phyloP scores from a whole-genome alignment of 1,140 invertebrate species.

The Papilio glaucus region DNA sequence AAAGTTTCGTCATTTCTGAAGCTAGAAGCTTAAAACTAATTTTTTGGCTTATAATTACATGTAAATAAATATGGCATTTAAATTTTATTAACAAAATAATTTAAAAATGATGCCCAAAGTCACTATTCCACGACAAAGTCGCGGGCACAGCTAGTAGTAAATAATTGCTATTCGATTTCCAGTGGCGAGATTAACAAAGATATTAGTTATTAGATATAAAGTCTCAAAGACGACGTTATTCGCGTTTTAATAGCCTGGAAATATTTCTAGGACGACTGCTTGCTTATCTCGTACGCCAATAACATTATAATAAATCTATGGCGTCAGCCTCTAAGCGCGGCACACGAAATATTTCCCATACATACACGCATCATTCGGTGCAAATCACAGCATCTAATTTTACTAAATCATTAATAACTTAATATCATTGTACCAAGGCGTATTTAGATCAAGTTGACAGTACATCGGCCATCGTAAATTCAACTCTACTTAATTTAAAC shows the following conservation, averaged over 20 bases:
- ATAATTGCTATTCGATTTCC: slow-evolving; percentile 25
- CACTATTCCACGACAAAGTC: no score
- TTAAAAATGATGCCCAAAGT: no score
- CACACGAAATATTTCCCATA: not conserved
- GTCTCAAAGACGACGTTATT: not conserved
- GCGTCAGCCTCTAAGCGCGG: slow-evolving; percentile 7
- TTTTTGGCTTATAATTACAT: no score
- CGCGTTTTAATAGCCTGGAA: slow-evolving; percentile 26
- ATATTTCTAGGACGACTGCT: slow-evolving; percentile 37
- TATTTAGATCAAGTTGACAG: not conserved
- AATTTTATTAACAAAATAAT: no score
- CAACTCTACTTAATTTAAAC: slow-evolving; percentile 12
- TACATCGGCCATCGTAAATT: not conserved
- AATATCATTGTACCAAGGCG: not conserved
- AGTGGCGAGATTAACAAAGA: not conserved
- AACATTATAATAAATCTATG: slow-evolving; percentile 37
- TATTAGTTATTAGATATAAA: not conserved
- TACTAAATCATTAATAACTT: not conserved
- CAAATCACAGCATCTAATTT: no score
- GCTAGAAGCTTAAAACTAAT: no score
- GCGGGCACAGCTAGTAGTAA: no score
- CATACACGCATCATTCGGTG: no score
- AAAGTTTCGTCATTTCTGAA: no score
- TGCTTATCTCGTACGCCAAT: slow-evolving; percentile 36
- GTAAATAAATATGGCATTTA: no score